Evolutionary conservation across 2,113 vertebrate species (phyloP).

Genomic region (Elephas maximus): DNA sequence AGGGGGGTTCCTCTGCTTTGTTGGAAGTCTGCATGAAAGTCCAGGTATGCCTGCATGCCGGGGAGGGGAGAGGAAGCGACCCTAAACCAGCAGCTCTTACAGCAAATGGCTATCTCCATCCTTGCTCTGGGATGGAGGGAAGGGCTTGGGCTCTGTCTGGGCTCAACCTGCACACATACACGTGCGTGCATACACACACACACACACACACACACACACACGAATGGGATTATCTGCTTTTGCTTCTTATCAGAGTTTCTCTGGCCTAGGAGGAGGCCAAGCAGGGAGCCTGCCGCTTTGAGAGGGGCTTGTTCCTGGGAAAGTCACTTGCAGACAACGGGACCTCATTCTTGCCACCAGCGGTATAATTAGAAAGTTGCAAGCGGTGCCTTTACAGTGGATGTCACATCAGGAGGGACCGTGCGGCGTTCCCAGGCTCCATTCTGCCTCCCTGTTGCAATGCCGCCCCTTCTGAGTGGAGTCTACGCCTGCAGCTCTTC

Average conservation of each 20-base stretch:
- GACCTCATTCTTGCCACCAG: conserved; percentile 55
- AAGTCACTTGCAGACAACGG: conserved; percentile 42
- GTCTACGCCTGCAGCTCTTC: background rate
- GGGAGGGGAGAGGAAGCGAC: background rate
- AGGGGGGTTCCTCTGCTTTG: background rate
- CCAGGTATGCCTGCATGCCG: background rate
- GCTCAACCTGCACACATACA: background rate
- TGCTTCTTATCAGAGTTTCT: background rate
- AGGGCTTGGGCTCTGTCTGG: background rate
- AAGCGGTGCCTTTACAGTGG: background rate
- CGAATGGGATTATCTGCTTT: background rate
- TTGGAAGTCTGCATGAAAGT: background rate
- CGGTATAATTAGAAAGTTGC: conserved; percentile 17
- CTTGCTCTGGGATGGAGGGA: background rate
- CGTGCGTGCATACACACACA: background rate
- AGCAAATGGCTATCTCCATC: background rate
- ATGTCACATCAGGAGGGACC: background rate
- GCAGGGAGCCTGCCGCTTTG: background rate
- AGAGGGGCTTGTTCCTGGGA: background rate
- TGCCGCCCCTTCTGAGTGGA: background rate
- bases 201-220: background rate
- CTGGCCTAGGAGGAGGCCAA: conserved; percentile 10
- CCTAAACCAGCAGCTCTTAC: background rate
- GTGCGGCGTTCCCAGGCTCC: background rate
- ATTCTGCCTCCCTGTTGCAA: background rate